phyloP scores from a whole-genome alignment of 2,797 vertebrate genomes.

The Pseudochromis fuscus region DNA sequence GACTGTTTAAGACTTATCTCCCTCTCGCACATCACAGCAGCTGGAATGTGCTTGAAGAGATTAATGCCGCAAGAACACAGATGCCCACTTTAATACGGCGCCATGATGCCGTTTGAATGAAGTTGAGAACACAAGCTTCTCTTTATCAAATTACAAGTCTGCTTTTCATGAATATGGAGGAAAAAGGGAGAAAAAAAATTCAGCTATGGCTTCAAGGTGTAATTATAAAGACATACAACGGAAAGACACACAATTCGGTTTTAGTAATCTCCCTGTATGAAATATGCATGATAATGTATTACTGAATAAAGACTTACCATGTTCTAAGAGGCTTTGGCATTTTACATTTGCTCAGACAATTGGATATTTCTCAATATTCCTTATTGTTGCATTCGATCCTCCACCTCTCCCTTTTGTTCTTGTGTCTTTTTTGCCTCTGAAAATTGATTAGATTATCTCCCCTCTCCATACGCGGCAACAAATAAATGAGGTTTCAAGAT shows the following conservation, averaged over 20 bases:
- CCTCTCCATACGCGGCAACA: slow-evolving; percentile 64
- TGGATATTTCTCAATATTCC: slow-evolving; percentile 92
- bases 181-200: slow-evolving; percentile 82
- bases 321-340: slow-evolving; percentile 96
- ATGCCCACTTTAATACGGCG: slow-evolving; percentile 99
- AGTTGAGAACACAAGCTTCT: slow-evolving; percentile 98
- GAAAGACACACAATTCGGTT: slow-evolving; percentile 95
- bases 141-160: slow-evolving; percentile 99
- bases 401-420: slow-evolving; percentile 82
- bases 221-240: slow-evolving; percentile 99
- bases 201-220: slow-evolving; percentile 99
- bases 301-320: slow-evolving; percentile 96
- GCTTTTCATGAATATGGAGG: slow-evolving; percentile 99
- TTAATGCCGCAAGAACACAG: slow-evolving; percentile 99
- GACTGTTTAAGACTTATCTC: slow-evolving; percentile 99
- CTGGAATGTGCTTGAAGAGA: slow-evolving; percentile 99
- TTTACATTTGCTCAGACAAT: slow-evolving; percentile 93
- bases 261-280: slow-evolving; percentile 97
- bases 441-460: slow-evolving; percentile 86
- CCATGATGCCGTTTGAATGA: slow-evolving; percentile 97
- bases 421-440: slow-evolving; percentile 79
- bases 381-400: slow-evolving; percentile 91
- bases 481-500: slow-evolving; percentile 62
- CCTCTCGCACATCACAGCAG: slow-evolving; percentile 99
- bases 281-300: slow-evolving; percentile 99